These are phyloP conservation scores for Drosophila hydei DNA, from an alignment of 1,140 invertebrate species.

Conservation along the genomic window DNA sequence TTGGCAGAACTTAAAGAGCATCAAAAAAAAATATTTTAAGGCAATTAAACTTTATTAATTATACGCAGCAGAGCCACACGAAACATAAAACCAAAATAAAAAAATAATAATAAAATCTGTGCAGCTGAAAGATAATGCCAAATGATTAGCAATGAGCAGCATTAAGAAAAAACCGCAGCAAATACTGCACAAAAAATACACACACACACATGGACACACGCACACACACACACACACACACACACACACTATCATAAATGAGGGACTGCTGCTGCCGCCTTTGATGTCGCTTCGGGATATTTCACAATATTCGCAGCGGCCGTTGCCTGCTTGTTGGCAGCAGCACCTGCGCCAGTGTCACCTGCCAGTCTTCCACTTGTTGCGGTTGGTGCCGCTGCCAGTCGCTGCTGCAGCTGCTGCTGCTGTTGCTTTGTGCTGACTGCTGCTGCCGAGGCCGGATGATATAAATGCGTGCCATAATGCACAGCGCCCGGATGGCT, in stretches of 20 bases:
- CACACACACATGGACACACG: background rate
- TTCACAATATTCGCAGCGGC: conserved; percentile 65
- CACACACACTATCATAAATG: background rate
- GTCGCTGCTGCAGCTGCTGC: conserved; percentile 26
- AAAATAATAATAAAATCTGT: conserved; percentile 8
- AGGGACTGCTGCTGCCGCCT: conserved; percentile 4
- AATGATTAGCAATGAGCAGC: conserved; percentile 9
- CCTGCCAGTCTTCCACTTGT: conserved; percentile 69
- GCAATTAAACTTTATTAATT: conserved; percentile 15
- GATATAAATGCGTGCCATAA: conserved; percentile 76
- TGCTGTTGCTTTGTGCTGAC: conserved; percentile 21
- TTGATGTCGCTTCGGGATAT: conserved; percentile 58
- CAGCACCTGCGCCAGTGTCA: conserved; percentile 17
- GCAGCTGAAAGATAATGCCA: conserved; percentile 6
- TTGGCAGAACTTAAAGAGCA: conserved; percentile 37
- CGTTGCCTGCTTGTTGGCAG: conserved; percentile 38
- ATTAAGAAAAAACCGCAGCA: background rate
- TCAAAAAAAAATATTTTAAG: conserved; percentile 8
- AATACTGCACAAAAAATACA: background rate
- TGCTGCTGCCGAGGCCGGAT: conserved; percentile 57
- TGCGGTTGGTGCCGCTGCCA: conserved; percentile 49
- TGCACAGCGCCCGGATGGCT: conserved; percentile 77
- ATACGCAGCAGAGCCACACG: conserved; percentile 24
- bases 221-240: background rate
- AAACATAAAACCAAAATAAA: conserved; percentile 16